A percentile compares a stretch with the other conserved stretches of the same genome.
Conservation (phyloP, 2,888 invertebrate species). For the Colostygia pectinataria region DNA sequence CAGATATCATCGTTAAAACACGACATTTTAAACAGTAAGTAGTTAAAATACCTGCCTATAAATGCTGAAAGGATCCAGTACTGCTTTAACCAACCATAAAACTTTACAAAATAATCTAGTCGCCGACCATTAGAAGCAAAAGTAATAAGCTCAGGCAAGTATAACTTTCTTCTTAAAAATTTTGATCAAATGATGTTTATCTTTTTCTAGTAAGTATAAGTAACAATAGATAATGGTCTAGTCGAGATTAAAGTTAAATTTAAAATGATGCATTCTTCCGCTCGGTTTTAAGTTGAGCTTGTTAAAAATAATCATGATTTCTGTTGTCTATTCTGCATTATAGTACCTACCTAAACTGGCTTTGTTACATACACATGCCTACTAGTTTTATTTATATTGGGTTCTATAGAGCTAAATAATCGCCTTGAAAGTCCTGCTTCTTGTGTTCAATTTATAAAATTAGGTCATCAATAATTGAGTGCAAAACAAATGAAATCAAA, state of each 20-base stretch:
- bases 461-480: constrained; percentile 3
- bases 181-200: constrained; percentile 19
- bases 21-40: constrained; percentile 12
- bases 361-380: too few species aligned
- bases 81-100: constrained; percentile 12
- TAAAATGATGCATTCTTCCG: not conserved
- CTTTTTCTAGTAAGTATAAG: constrained; percentile 4
- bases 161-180: constrained; percentile 14
- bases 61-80: constrained; percentile 2
- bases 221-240: constrained; percentile 1
- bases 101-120: constrained; percentile 15
- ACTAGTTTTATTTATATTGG: too few species aligned
- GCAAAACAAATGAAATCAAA: constrained; percentile 17
- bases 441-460: not conserved
- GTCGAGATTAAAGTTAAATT: constrained; percentile 1
- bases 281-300: not conserved
- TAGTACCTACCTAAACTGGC: too few species aligned
- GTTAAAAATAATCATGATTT: not conserved
- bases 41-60: not conserved
- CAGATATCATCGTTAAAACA: constrained; percentile 9
- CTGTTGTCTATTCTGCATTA: too few species aligned
- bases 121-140: constrained; percentile 4
- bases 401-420: too few species aligned
- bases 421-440: too few species aligned
- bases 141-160: constrained; percentile 14